Evolutionary conservation across 2,797 vertebrate genomes (phyloP), one percentile per base, ranked within the genome.

Genomic region (Centropyge bicolor): DNA sequence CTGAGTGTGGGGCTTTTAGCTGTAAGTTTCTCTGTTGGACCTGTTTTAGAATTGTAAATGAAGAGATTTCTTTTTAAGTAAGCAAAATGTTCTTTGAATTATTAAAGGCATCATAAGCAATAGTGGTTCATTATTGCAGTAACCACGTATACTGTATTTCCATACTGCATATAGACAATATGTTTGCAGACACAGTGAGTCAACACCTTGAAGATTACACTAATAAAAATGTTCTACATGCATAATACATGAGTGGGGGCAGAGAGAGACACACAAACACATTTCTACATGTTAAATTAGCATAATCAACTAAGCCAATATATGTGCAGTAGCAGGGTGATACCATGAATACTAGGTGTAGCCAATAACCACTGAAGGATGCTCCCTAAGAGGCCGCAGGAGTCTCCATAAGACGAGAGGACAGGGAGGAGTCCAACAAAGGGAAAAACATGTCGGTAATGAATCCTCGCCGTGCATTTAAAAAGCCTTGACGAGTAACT

Each of bases 241-340:
- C 67, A 88, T 89, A 77, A 86, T 77, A 40, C 69, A 84, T 73
- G 52, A 83, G 52, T 22, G 19, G 36, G 65, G 51, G 65, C 52
- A 71, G 41, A 5, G 20, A 68, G 14, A 62, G 48, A 60, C 20
- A 49, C 38, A 38, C 40, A 81, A 66, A 76, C 69, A 67, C 51
- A 81, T 69, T 86, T 82, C 36, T 54, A 45, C 56, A 40, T 43
- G 31, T 56, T 61, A 22, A 70, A 85, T 79, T 76, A 12, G 49
- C 70, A 78, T 75, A 74, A 79, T 85, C 79, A 74, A 78, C 27
- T 60, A n/a, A 84, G 52, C 1, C 24, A 31, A 40, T 69, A 35
- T 48, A 54, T 76, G 64, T 72, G 27, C 13, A 61, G 43, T 5
- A 0, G 64, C 11, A 22, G 31, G 19, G 13, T 54, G 48, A 75